A percentile compares a stretch with the other conserved stretches of the same genome.
These are phyloP conservation scores for Blera fallax DNA, from an alignment of 2,888 invertebrate genomes.

Conservation along the genomic window DNA sequence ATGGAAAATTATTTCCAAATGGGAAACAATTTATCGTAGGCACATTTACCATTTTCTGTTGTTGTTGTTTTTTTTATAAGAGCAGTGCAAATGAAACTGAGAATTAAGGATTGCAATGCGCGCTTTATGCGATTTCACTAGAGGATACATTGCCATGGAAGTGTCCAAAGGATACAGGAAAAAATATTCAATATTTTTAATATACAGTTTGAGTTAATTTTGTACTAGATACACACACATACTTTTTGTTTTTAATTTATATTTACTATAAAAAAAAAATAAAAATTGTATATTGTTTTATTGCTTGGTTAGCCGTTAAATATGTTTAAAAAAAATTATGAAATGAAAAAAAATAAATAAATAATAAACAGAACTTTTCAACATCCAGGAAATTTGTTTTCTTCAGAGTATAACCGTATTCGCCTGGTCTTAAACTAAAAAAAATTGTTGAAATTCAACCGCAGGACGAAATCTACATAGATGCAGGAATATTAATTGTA, in stretches of 20 bases:
- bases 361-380: conserved; percentile 64
- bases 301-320: conserved; percentile 70
- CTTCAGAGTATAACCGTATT: too few relatives aligned
- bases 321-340: conserved; percentile 58
- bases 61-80: neutral
- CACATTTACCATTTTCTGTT: conserved; percentile 12
- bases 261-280: conserved; percentile 29
- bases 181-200: conserved; percentile 9
- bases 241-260: conserved; percentile 34
- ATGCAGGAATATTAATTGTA: too few relatives aligned
- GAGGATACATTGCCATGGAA: conserved; percentile 6
- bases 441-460: too few relatives aligned
- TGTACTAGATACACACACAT: conserved; percentile 33
- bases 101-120: neutral
- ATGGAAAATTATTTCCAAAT: conserved; percentile 33
- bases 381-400: conserved; percentile 38
- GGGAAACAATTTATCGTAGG: conserved; percentile 60
- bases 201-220: conserved; percentile 33
- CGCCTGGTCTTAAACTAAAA: too few relatives aligned
- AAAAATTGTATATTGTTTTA: conserved; percentile 57
- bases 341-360: conserved; percentile 63
- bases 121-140: conserved; percentile 12
- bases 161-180: conserved; percentile 19
- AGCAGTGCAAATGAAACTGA: neutral
- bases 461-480: too few relatives aligned